Base-by-base conservation (phyloP, 2,888 invertebrate genomes). In the Ypsolopha sequella region DNA sequence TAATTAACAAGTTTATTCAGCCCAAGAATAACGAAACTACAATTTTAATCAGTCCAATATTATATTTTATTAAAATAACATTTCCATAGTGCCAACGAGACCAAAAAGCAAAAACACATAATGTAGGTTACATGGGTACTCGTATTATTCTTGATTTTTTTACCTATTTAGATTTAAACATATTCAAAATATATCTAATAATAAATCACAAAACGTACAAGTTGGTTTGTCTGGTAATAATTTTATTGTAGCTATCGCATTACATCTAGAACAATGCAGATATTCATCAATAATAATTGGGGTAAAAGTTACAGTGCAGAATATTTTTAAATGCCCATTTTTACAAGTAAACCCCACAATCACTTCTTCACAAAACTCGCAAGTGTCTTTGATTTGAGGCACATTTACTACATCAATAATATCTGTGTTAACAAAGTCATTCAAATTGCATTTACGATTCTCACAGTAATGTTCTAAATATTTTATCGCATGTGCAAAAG, bases 191-290 rank as follows among this genome's bases (percentile, higher is more conserved):
- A 24, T 52, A 51, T 50, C 54, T 51, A 80, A 68, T 59, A 63
- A 56, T 50, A 68, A 57, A 66, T 84, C 84, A 72, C 86, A 86
- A 52, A 75, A 77, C 6, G 76, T 54, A 69, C 86, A 86, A 24
- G 61, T 52, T 8, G 73, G 70, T n/a, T 66, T 65, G 6, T 63
- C 56, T 9, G 54, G 6, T 45, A 54, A 55, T 43, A 81, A 56
- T 50, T 82, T 80, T 13, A 54, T 51, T 48, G 70, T 66, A 7
- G 76, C 78, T 6, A 67, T 72, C 1, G 62, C 52, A 13, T 65
- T 61, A 56, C 86, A 86, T 46, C 65, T 56, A 39, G 60, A 66
- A 60, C 86, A 86, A 0, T 66, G 43, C 1, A 86, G 57, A 57
- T 85, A 84, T 50, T 79, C 62, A 54, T 67, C 58, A 55, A 49